These are phyloP conservation scores for Ommatoiulus sabulosus DNA, from an alignment of 2,888 invertebrate species.

Conservation along the genomic window DNA sequence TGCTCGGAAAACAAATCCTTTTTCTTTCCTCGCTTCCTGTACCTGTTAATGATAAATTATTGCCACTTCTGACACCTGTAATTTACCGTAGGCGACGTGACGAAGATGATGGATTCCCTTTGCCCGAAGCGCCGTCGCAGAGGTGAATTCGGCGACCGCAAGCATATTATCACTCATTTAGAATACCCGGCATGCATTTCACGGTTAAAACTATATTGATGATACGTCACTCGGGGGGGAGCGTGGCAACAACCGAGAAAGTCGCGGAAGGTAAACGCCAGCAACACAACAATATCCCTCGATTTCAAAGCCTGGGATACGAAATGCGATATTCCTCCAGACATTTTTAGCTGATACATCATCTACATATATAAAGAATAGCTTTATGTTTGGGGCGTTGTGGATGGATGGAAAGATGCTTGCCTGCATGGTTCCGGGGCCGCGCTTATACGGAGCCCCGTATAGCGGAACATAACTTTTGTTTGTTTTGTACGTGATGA, in stretches of 20 bases:
- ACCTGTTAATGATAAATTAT: constrained; percentile 37
- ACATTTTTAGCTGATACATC: too few species aligned
- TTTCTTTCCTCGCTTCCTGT: not conserved
- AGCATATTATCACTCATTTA: constrained; percentile 18
- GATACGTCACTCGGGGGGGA: not conserved
- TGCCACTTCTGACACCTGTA: constrained; percentile 34
- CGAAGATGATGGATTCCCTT: constrained; percentile 32
- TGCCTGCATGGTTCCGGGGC: too few species aligned
- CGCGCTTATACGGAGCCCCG: too few species aligned
- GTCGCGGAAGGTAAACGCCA: not conserved
- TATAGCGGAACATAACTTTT: too few species aligned
- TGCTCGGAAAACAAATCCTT: not conserved
- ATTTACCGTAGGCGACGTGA: not conserved
- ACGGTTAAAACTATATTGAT: not conserved
- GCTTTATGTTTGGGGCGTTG: too few species aligned
- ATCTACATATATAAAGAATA: not conserved
- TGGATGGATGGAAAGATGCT: too few species aligned
- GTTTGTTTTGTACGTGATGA: too few species aligned
- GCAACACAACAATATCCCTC: too few species aligned
- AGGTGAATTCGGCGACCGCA: constrained; percentile 14
- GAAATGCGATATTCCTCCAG: not conserved
- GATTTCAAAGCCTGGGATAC: not conserved
- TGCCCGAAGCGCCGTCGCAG: constrained; percentile 16
- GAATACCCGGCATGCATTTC: not conserved
- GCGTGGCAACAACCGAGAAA: not conserved